Percentiles rank a stretch among this genome's conserved stretches.
Conservation (phyloP, 1,140 invertebrate species). For the Muscidifurax raptorellus region DNA sequence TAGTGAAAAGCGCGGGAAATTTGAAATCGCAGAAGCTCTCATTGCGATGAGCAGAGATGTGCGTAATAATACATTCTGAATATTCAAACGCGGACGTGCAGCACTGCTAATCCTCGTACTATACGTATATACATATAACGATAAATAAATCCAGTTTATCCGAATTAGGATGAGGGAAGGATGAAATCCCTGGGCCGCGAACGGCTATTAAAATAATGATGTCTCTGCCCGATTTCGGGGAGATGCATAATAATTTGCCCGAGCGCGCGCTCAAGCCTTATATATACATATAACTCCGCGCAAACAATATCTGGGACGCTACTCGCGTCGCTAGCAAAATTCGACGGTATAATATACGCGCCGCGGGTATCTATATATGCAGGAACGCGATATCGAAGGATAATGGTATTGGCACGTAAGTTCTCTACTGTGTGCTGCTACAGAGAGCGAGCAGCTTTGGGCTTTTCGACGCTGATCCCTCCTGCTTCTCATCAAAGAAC, state of each 20-base stretch:
- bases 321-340: slow-evolving; percentile 10
- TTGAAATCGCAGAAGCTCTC: neutral
- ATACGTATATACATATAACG: neutral
- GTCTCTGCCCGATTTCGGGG: neutral
- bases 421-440: neutral
- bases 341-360: slow-evolving; percentile 4
- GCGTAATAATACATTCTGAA: neutral
- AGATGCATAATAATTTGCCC: neutral
- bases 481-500: slow-evolving; percentile 57
- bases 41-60: no score
- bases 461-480: slow-evolving; percentile 9
- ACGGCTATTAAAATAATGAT: neutral
- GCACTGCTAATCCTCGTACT: neutral
- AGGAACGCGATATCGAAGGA: slow-evolving; percentile 26
- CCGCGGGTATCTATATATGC: neutral
- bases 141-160: neutral
- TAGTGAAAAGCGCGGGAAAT: neutral
- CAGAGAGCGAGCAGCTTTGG: no score
- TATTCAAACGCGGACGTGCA: neutral
- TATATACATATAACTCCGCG: neutral
- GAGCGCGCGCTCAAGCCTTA: neutral
- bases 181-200: neutral
- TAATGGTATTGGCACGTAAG: slow-evolving; percentile 23
- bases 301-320: neutral
- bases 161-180: neutral